Percentiles rank a stretch among this genome's conserved stretches.
Evolutionary conservation across 2,113 vertebrate species (phyloP).

Genomic region (Phalacrocorax aristotelis): DNA sequence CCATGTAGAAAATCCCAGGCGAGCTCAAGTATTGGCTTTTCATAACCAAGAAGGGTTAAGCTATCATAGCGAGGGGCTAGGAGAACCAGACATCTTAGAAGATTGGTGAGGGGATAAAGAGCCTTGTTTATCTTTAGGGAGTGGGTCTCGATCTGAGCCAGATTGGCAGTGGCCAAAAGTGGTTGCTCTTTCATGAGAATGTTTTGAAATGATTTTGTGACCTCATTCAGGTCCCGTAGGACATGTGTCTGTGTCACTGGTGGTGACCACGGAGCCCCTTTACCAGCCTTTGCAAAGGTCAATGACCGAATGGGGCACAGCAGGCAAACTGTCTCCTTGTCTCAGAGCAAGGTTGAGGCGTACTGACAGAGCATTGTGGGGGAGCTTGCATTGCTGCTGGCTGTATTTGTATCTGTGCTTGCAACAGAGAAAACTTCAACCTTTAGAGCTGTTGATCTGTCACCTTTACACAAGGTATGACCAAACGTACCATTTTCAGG

Average conservation of each 20-base stretch:
- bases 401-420: not conserved
- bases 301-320: not conserved
- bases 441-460: not conserved
- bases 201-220: not conserved
- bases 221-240: not conserved
- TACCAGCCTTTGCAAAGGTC: not conserved
- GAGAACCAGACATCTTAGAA: constrained; percentile 24
- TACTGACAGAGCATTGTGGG: not conserved
- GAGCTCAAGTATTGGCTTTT: constrained; percentile 56
- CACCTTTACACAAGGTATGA: not conserved
- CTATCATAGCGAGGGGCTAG: constrained; percentile 24
- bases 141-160: constrained; percentile 13
- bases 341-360: not conserved
- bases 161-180: not conserved
- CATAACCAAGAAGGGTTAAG: constrained; percentile 21
- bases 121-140: not conserved
- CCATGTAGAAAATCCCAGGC: constrained; percentile 67
- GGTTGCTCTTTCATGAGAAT: not conserved
- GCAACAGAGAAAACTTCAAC: not conserved
- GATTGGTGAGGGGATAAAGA: constrained; percentile 29
- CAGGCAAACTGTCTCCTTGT: not conserved
- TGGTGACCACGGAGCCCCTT: not conserved
- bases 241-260: not conserved
- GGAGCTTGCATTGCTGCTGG: constrained; percentile 10
- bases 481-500: not conserved